A percentile compares a stretch with the other conserved stretches of the same genome.
Evolutionary conservation across 2,797 vertebrate species (phyloP).

Genomic region (Ptychadena robeensis): DNA sequence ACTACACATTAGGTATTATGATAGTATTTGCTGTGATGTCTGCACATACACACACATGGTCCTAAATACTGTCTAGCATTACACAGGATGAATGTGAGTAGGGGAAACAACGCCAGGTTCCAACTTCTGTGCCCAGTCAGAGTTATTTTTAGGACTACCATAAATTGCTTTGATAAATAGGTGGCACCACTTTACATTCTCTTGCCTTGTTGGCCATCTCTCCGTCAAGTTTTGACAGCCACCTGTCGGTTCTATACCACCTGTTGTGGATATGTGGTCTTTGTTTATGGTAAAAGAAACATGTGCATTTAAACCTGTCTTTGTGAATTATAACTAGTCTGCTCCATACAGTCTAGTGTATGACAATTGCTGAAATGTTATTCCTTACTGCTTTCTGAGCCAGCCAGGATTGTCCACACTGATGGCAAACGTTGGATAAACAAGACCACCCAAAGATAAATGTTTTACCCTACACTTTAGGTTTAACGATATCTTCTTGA

Average conservation of each 20-base stretch:
- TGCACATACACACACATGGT: not conserved
- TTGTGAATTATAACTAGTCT: conserved; percentile 2
- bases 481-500: no score
- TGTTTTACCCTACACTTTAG: not conserved
- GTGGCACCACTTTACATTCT: conserved; percentile 4
- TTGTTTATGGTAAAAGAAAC: not conserved
- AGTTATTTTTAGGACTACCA: conserved; percentile 16
- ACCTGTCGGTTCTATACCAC: conserved; percentile 32
- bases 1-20: not conserved
- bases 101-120: not conserved
- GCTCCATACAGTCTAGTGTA: not conserved
- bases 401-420: not conserved
- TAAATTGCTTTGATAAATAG: conserved; percentile 12
- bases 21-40: not conserved
- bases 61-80: not conserved
- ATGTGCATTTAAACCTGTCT: conserved; percentile 10
- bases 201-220: conserved; percentile 23
- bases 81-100: no score
- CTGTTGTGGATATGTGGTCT: conserved; percentile 27
- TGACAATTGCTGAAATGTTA: not conserved
- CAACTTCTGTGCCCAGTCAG: not conserved
- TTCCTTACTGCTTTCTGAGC: not conserved
- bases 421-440: not conserved
- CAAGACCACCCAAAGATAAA: not conserved
- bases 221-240: conserved; percentile 9